Evolutionary conservation across 2,888 invertebrate genomes (phyloP), one percentile per base, ranked within the genome.

Genomic region (Leptodirus hochenwartii): DNA sequence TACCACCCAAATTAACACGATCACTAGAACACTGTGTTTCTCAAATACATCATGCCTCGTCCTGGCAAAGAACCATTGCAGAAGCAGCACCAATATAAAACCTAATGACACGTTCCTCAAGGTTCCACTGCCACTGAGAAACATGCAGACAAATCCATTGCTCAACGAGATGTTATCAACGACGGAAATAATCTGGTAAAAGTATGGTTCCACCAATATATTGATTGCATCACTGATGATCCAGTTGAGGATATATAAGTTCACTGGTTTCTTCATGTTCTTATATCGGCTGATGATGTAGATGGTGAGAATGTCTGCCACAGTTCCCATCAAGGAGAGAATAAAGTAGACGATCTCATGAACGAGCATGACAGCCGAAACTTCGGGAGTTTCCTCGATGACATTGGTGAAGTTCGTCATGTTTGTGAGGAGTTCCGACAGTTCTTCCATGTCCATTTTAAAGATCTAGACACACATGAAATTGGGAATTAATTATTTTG

Each of bases 331-430:
- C 17, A 36, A 25, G 30, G 34, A 36, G 17, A 36, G 32, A 5
- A 36, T 20, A 15, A 34, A 36, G 15, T 34, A 34, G 23, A 36
- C 22, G 20, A 36, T 34, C 15, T 36, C 36, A 28, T 36, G 36
- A 11, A 34, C 22, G 14, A 36, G 34, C 36, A 36, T 34, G 27
- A 34, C 34, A 32, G 34, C 34, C 17, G 36, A 36, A 16, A 34
- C 36, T n/a, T 34, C 36, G 11, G 36, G 34, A 4, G 30, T 11
- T 12, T 34, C 11, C n/a, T n/a, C n/a, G n/a, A n/a, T n/a, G n/a
- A n/a, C n/a, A n/a, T n/a, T n/a, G n/a, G n/a, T n/a, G n/a, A n/a
- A n/a, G n/a, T n/a, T n/a, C n/a, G n/a, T n/a, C n/a, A n/a, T n/a
- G n/a, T n/a, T n/a, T n/a, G n/a, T n/a, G n/a, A n/a, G n/a, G n/a